A percentile compares a stretch with the other conserved stretches of the same genome.
These are phyloP conservation scores for Leucophenga maculata DNA, from an alignment of 2,888 invertebrate genomes.

Conservation along the genomic window DNA sequence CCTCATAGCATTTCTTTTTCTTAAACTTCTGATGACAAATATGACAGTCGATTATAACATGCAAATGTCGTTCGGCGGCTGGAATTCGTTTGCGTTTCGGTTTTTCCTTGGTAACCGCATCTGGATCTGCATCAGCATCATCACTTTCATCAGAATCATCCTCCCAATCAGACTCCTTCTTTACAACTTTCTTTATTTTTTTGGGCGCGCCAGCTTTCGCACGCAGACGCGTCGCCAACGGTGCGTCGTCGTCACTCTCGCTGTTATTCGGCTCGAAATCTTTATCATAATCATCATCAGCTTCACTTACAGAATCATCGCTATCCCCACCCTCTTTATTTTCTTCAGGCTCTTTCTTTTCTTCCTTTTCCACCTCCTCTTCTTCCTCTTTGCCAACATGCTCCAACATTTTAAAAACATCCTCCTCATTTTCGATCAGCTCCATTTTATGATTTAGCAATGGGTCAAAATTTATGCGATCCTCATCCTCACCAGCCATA, in stretches of 20 bases:
- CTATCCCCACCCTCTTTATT: conserved; percentile 35
- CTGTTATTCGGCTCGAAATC: conserved; percentile 59
- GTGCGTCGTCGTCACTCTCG: conserved; percentile 62
- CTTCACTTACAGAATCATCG: conserved; percentile 53
- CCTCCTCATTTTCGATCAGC: conserved; percentile 66
- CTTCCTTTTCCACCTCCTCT: conserved; percentile 50
- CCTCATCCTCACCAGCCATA: conserved; percentile 58
- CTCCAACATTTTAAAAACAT: conserved; percentile 67
- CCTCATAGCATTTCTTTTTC: conserved; percentile 63
- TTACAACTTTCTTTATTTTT: conserved; percentile 34
- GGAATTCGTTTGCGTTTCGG: conserved; percentile 58
- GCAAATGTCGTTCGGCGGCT: conserved; percentile 57
- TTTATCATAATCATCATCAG: conserved; percentile 59
- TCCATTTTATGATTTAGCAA: conserved; percentile 65
- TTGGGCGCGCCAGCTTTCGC: conserved; percentile 36
- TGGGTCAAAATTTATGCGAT: conserved; percentile 62
- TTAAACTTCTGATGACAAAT: conserved; percentile 68
- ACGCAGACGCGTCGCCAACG: conserved; percentile 59
- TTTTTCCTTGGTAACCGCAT: conserved; percentile 46
- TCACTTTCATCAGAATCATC: conserved; percentile 44
- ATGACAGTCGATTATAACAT: conserved; percentile 66
- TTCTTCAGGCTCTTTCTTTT: conserved; percentile 48
- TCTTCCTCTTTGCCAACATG: conserved; percentile 63
- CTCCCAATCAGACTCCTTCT: conserved; percentile 37
- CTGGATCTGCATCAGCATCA: conserved; percentile 41